Evolutionary conservation across 1,140 invertebrate genomes (phyloP).

Genomic region (Leptopilina clavipes): DNA sequence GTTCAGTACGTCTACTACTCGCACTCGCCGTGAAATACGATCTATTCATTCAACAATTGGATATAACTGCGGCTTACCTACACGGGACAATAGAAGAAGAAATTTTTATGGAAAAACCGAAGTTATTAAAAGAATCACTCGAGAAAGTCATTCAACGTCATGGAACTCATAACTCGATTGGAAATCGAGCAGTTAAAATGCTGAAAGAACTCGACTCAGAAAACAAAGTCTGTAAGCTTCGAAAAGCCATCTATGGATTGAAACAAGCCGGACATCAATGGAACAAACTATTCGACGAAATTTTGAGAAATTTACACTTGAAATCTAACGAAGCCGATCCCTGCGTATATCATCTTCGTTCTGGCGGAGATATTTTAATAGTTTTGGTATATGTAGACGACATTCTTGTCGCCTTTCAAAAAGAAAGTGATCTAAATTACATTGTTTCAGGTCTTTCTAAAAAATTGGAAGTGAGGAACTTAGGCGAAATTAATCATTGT

Average conservation of each 20-base stretch:
- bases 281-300: slow-evolving; percentile 10
- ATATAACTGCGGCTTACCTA: slow-evolving; percentile 44
- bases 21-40: slow-evolving; percentile 13
- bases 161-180: background rate
- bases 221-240: too few relatives aligned
- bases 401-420: too few relatives aligned
- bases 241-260: too few relatives aligned
- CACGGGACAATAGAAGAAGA: slow-evolving; percentile 48
- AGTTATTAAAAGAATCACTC: background rate
- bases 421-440: too few relatives aligned
- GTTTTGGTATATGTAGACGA: too few relatives aligned
- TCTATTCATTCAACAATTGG: slow-evolving; percentile 37
- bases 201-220: too few relatives aligned
- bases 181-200: too few relatives aligned
- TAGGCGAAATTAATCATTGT: slow-evolving; percentile 23
- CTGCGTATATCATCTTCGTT: too few relatives aligned
- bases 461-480: slow-evolving; percentile 51
- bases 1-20: slow-evolving; percentile 34
- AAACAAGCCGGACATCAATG: slow-evolving; percentile 17
- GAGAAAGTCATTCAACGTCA: slow-evolving; percentile 11
- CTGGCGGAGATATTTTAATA: too few relatives aligned
- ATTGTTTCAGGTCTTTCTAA: slow-evolving; percentile 37
- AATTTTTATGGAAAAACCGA: slow-evolving; percentile 36
- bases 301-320: slow-evolving; percentile 13
- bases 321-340: slow-evolving; percentile 35